Percentiles rank a stretch among this genome's conserved stretches.
Evolutionary conservation across 2,113 vertebrate species (phyloP).

Genomic region (Hippocampus guttulatus): DNA sequence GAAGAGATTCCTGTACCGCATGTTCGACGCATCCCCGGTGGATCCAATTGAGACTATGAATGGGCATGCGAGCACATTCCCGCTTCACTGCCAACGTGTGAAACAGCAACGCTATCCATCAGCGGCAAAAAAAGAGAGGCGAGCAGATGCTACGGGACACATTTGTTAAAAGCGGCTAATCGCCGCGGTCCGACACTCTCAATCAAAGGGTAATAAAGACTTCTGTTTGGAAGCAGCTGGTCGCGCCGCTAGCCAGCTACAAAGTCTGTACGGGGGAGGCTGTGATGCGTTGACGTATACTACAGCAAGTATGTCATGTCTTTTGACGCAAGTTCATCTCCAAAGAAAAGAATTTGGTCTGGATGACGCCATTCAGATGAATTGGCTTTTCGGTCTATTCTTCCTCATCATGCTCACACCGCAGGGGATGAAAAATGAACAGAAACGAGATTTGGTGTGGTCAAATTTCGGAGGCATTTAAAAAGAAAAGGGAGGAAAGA

Average conservation of each 20-base stretch:
- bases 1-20: neutral
- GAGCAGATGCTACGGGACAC: constrained; percentile 15
- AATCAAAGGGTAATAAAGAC: neutral
- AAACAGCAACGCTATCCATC: neutral
- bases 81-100: neutral
- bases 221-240: neutral
- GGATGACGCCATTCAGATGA: neutral
- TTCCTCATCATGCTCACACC: constrained; percentile 45
- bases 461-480: constrained; percentile 50
- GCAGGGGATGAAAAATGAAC: constrained; percentile 51
- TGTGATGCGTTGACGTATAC: neutral
- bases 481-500: constrained; percentile 20
- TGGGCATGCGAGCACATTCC: neutral
- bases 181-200: neutral
- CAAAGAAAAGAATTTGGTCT: neutral
- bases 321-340: neutral
- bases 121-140: constrained; percentile 8
- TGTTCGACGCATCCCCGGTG: no score
- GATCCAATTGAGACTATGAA: neutral
- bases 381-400: constrained; percentile 23
- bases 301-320: neutral
- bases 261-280: neutral
- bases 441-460: constrained; percentile 65
- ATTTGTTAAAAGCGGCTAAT: constrained; percentile 36
- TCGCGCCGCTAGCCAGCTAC: neutral